phyloP scores from a whole-genome alignment of 2,888 invertebrate genomes.

The Ceriagrion tenellum region DNA sequence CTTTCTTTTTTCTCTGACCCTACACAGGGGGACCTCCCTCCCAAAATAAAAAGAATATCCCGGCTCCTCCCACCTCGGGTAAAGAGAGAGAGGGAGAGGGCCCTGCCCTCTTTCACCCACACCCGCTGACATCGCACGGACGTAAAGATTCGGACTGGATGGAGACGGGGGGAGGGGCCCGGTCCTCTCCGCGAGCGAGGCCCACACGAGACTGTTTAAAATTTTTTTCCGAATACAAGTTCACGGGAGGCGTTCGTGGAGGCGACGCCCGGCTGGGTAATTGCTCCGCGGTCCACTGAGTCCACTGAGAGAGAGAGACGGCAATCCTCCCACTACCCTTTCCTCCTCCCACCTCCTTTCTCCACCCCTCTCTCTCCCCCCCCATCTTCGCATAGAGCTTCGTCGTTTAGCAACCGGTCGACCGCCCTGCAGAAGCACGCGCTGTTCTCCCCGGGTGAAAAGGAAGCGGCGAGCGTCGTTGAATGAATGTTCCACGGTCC shows the following conservation, averaged over 20 bases:
- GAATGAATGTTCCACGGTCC: not conserved
- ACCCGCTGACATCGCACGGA: not conserved
- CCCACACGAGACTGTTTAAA: not conserved
- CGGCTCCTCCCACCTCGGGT: not conserved
- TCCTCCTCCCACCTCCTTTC: too few species aligned
- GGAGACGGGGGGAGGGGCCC: not conserved
- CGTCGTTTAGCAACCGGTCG: too few species aligned
- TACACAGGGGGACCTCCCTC: not conserved
- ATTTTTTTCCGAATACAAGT: not conserved
- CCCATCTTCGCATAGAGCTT: too few species aligned
- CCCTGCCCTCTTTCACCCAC: not conserved
- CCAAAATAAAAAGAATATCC: not conserved
- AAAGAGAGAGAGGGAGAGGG: not conserved
- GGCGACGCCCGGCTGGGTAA: not conserved
- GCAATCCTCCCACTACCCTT: too few species aligned
- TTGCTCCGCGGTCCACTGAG: conserved; percentile 8
- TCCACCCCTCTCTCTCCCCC: too few species aligned
- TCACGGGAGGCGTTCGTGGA: not conserved
- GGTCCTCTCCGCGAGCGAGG: not conserved
- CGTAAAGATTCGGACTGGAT: not conserved
- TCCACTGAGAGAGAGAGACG: too few species aligned
- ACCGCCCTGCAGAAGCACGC: too few species aligned
- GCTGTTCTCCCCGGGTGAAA: not conserved
- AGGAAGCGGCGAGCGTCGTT: not conserved
- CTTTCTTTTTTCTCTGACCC: not conserved